phyloP scores from a whole-genome alignment of 1,140 invertebrate genomes.

The Panulirus ornatus region DNA sequence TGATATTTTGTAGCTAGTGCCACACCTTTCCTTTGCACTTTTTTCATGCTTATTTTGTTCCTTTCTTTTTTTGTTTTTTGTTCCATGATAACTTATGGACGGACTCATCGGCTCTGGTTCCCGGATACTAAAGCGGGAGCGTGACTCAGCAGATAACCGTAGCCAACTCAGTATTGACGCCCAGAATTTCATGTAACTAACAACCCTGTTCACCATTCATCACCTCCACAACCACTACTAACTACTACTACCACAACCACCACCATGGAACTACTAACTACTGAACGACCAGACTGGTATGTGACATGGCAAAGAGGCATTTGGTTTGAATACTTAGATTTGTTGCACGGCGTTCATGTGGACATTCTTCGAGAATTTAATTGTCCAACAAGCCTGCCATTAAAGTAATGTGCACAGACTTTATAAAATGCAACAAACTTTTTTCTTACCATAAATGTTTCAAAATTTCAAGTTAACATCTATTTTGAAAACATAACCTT shows the following conservation, averaged over 20 bases:
- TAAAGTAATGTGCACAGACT: neutral
- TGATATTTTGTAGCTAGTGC: conserved; percentile 21
- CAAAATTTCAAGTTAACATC: neutral
- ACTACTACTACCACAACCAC: conserved; percentile 53
- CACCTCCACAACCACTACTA: conserved; percentile 60
- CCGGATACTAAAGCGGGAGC: conserved; percentile 62
- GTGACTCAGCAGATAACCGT: conserved; percentile 63
- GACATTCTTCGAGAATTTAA: neutral
- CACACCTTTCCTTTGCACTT: conserved; percentile 33
- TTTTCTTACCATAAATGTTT: neutral
- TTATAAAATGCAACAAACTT: neutral
- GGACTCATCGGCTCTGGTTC: conserved; percentile 50
- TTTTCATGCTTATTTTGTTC: conserved; percentile 69
- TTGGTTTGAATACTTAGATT: conserved; percentile 44
- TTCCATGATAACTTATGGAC: conserved; percentile 62
- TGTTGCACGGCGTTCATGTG: neutral
- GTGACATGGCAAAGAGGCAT: conserved; percentile 67
- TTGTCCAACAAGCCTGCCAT: neutral
- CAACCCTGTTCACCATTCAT: conserved; percentile 59
- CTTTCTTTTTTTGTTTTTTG: conserved; percentile 68
- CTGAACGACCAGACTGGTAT: conserved; percentile 71
- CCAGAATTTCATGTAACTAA: conserved; percentile 73
- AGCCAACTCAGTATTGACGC: conserved; percentile 70
- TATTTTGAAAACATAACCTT: neutral
- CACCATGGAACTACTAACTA: conserved; percentile 67